phyloP scores from a whole-genome alignment of 2,797 vertebrate genomes.

The Sebastolobus altivelis region DNA sequence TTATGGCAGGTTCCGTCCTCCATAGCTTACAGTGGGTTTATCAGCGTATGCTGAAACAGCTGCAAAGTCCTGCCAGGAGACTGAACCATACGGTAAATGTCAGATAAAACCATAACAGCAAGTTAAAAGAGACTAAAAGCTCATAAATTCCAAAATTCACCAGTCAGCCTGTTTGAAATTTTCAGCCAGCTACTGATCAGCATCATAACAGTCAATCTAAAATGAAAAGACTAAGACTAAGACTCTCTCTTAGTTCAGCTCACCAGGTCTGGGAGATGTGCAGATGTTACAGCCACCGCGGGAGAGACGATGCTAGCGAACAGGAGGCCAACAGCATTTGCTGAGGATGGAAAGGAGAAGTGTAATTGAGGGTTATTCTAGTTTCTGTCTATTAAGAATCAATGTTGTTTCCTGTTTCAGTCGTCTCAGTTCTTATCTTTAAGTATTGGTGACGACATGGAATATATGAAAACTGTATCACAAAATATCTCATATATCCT shows the following conservation, averaged over 20 bases:
- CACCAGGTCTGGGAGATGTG: slow-evolving; percentile 88
- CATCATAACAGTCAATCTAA: neutral
- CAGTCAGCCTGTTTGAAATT: neutral
- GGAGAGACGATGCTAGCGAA: slow-evolving; percentile 92
- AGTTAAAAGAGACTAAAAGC: neutral
- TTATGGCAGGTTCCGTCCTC: no score
- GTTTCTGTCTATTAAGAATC: neutral
- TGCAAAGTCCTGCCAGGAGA: no score
- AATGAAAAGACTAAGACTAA: neutral
- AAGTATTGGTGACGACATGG: neutral
- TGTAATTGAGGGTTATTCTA: neutral
- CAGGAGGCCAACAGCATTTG: slow-evolving; percentile 94
- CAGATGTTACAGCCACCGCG: slow-evolving; percentile 74
- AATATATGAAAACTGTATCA: neutral
- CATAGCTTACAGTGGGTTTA: no score
- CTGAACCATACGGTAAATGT: no score
- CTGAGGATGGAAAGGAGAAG: slow-evolving; percentile 72
- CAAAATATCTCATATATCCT: neutral
- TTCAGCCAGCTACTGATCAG: neutral
- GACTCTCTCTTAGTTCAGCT: slow-evolving; percentile 55
- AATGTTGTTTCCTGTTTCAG: neutral
- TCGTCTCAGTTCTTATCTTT: neutral
- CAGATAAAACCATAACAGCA: neutral
- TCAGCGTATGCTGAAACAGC: no score
- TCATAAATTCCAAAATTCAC: no score